phyloP scores from a whole-genome alignment of 2,797 vertebrate species.

The Gorsachius magnificus region DNA sequence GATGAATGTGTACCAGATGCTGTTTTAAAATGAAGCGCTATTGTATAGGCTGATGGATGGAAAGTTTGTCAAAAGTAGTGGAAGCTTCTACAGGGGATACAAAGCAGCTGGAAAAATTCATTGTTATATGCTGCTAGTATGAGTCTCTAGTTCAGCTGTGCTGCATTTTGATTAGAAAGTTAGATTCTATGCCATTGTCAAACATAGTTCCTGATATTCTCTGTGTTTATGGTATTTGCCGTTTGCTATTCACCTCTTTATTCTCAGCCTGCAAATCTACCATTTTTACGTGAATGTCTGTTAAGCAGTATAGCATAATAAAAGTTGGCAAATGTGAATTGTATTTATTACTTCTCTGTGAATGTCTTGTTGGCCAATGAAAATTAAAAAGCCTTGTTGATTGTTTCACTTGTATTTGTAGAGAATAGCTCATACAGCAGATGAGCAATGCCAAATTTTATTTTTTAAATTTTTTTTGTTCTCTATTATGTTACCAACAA shows the following conservation, averaged over 20 bases:
- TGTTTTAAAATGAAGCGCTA: slow-evolving; percentile 24
- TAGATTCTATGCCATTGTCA: background rate
- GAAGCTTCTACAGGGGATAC: slow-evolving; percentile 35
- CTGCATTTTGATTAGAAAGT: slow-evolving; percentile 1
- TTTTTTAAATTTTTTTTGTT: background rate
- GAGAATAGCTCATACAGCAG: slow-evolving; percentile 21
- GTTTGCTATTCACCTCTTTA: slow-evolving; percentile 15
- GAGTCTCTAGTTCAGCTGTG: slow-evolving; percentile 5
- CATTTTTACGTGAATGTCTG: background rate
- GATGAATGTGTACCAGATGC: slow-evolving; percentile 49
- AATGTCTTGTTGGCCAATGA: slow-evolving; percentile 8
- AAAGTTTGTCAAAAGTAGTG: slow-evolving; percentile 49
- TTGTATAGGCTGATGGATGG: slow-evolving; percentile 38
- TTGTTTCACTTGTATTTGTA: slow-evolving; percentile 41
- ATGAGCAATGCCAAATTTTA: slow-evolving; percentile 15
- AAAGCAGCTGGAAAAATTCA: slow-evolving; percentile 36
- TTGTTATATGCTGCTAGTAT: slow-evolving; percentile 19
- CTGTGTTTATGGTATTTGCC: background rate
- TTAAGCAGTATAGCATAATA: background rate
- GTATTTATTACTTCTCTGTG: slow-evolving; percentile 16
- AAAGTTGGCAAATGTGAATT: background rate
- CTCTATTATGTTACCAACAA: slow-evolving; percentile 41
- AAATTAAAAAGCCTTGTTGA: slow-evolving; percentile 37
- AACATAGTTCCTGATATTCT: background rate
- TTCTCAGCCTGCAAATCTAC: background rate